phyloP scores from a whole-genome alignment of 2,797 vertebrate genomes.

The Rhyacichthys aspro region DNA sequence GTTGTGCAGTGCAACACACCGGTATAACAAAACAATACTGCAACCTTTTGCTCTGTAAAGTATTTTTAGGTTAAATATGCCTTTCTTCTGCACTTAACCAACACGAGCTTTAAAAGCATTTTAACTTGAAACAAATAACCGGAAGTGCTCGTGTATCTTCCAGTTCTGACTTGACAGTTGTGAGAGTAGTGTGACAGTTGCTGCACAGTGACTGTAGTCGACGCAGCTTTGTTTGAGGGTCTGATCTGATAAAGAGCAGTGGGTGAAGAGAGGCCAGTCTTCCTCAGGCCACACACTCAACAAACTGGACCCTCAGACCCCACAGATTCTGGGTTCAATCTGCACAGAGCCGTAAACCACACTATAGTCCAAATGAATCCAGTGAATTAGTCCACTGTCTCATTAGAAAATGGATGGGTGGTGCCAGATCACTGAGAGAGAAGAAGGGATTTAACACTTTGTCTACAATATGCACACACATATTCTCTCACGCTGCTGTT shows the following conservation, averaged over 20 bases:
- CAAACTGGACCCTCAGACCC: not conserved
- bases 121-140: conserved; percentile 32
- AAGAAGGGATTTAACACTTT: conserved; percentile 52
- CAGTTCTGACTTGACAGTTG: conserved; percentile 11
- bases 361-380: conserved; percentile 13
- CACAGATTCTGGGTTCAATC: not conserved
- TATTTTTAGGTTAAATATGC: too few species aligned
- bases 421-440: conserved; percentile 55
- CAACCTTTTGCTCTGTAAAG: too few species aligned
- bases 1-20: too few species aligned
- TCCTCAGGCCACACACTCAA: too few species aligned
- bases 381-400: conserved; percentile 43
- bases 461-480: not conserved
- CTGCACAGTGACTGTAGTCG: conserved; percentile 50
- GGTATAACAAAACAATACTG: too few species aligned
- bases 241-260: conserved; percentile 31
- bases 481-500: not conserved
- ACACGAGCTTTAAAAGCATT: not conserved
- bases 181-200: conserved; percentile 55
- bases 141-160: not conserved
- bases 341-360: not conserved
- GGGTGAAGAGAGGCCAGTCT: not conserved
- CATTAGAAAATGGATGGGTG: conserved; percentile 68
- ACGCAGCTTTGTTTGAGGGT: conserved; percentile 49
- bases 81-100: too few species aligned